These are phyloP conservation scores for Drosophila anomelani DNA, from an alignment of 2,888 invertebrate species.

Conservation along the genomic window DNA sequence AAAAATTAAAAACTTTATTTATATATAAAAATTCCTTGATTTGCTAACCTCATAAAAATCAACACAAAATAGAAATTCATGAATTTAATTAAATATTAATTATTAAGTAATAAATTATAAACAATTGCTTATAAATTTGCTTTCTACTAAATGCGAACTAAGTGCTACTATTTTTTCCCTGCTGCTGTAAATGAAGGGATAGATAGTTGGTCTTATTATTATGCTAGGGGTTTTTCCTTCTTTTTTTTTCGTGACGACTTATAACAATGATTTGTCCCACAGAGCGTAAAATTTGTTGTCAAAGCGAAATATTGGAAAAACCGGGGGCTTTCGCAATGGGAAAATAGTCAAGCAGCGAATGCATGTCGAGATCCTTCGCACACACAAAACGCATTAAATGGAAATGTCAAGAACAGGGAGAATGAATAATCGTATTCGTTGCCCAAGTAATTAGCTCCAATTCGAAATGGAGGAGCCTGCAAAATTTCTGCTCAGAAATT, in stretches of 20 bases:
- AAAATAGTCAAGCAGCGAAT: not conserved
- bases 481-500: constrained; percentile 16
- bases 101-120: too few relatives aligned
- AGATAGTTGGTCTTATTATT: constrained; percentile 29
- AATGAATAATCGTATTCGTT: constrained; percentile 5
- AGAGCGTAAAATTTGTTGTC: constrained; percentile 43
- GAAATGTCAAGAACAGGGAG: constrained; percentile 35
- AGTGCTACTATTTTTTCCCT: not conserved
- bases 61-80: not conserved
- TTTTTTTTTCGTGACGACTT: not conserved
- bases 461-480: not conserved
- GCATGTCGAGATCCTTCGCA: constrained; percentile 8
- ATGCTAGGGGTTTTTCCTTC: constrained; percentile 4
- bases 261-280: constrained; percentile 25
- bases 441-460: constrained; percentile 23
- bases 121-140: too few relatives aligned
- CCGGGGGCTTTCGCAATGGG: not conserved
- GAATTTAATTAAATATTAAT: not conserved
- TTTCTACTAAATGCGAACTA: too few relatives aligned
- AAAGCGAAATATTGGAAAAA: constrained; percentile 36
- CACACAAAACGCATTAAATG: constrained; percentile 38
- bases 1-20: too few relatives aligned
- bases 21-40: too few relatives aligned
- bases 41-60: not conserved
- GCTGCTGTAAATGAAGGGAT: not conserved